Percentiles rank a stretch among this genome's conserved stretches.
Evolutionary conservation across 30 jellyfish, hydroid and myxozoan species (phyloP).

Genomic region (Pseudorhiza aurosa): DNA sequence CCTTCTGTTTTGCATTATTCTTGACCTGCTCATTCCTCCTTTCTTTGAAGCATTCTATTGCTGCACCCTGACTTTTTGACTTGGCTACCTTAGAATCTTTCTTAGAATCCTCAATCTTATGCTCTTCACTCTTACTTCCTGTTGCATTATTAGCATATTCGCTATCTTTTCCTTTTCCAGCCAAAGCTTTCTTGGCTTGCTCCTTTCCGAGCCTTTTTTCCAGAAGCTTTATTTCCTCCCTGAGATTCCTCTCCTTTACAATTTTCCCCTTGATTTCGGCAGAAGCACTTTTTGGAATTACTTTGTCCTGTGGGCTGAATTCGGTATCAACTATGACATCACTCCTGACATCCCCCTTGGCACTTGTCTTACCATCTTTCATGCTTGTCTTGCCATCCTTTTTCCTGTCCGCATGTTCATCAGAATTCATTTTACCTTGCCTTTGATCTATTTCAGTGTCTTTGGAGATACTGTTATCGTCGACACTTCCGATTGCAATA

Average conservation of each 20-base stretch:
- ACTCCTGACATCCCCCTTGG: not conserved
- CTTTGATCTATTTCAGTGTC: not conserved
- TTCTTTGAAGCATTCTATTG: not conserved
- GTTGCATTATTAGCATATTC: not conserved
- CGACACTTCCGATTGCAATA: not conserved
- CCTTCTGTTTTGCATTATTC: not conserved
- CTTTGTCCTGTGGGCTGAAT: no score
- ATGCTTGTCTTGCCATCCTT: not conserved
- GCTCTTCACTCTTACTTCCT: no score
- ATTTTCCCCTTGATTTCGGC: not conserved
- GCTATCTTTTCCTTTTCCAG: not conserved
- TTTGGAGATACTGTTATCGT: no score
- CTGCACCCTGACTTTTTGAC: not conserved
- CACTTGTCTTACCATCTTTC: not conserved
- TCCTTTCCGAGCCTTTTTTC: conserved; percentile 17
- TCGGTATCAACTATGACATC: not conserved
- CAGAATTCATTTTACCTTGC: not conserved
- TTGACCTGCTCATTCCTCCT: no score
- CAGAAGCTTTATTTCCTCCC: not conserved
- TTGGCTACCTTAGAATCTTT: not conserved
- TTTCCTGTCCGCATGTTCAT: not conserved
- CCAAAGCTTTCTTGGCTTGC: not conserved
- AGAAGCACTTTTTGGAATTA: no score
- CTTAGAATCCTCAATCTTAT: not conserved
- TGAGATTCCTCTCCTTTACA: not conserved